A percentile compares a stretch with the other conserved stretches of the same genome.
Evolutionary conservation across 2,888 invertebrate genomes (phyloP).

Genomic region (Ferrisia virgata): DNA sequence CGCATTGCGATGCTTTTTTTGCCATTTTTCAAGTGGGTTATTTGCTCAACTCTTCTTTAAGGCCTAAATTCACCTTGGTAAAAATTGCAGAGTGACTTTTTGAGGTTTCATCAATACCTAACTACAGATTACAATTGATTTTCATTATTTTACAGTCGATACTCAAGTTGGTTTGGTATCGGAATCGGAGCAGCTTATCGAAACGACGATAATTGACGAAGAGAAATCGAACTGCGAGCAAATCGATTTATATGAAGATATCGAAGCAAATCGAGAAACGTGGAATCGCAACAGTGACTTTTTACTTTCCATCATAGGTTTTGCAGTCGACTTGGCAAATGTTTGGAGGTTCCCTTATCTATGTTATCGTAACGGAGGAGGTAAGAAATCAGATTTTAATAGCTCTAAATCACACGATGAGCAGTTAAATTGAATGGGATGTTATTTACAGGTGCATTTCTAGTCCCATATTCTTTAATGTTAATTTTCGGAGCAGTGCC

Average conservation of each 20-base stretch:
- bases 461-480: constrained; percentile 74
- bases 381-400: constrained; percentile 53
- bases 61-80: no score
- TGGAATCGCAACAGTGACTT: constrained; percentile 81
- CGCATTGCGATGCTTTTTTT: no score
- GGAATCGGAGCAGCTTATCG: constrained; percentile 31
- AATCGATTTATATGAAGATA: constrained; percentile 5
- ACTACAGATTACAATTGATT: not conserved
- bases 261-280: constrained; percentile 68
- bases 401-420: not conserved
- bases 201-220: constrained; percentile 33
- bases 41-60: no score
- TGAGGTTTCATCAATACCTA: no score
- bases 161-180: constrained; percentile 37
- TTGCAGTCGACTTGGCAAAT: constrained; percentile 80
- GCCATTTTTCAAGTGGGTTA: no score
- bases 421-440: no score
- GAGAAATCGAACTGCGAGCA: constrained; percentile 3
- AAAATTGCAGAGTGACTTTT: no score
- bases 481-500: constrained; percentile 72
- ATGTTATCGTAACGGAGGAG: constrained; percentile 75
- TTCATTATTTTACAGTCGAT: not conserved
- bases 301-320: constrained; percentile 77
- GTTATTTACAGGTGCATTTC: constrained; percentile 64
- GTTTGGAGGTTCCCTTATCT: constrained; percentile 82